phyloP scores from a whole-genome alignment of 2,888 invertebrate genomes.

The Antheraea yamamai region DNA sequence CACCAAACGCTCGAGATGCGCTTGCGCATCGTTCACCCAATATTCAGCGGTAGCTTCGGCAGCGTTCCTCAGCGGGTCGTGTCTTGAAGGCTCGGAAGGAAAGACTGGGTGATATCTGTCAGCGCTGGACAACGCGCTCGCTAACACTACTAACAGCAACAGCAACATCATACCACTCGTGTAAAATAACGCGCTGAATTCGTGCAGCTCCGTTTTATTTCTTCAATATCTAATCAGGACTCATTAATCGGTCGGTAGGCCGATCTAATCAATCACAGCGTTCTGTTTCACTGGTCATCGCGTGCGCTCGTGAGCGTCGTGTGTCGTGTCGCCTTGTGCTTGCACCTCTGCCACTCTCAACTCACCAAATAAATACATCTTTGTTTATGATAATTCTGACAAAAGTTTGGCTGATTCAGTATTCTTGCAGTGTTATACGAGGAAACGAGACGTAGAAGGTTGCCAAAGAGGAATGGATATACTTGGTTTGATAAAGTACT shows the following conservation, averaged over 20 bases:
- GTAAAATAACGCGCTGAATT: not conserved
- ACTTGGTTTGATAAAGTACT: too few relatives aligned
- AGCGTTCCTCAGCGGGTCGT: slow-evolving; percentile 17
- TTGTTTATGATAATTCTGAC: not conserved
- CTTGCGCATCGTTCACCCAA: slow-evolving; percentile 35
- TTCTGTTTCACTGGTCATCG: too few relatives aligned
- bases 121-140: slow-evolving; percentile 19
- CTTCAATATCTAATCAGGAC: slow-evolving; percentile 12
- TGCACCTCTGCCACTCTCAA: not conserved
- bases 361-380: not conserved
- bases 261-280: not conserved
- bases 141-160: slow-evolving; percentile 3
- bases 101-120: slow-evolving; percentile 28
- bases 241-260: not conserved
- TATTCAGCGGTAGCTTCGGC: slow-evolving; percentile 27
- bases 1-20: not conserved
- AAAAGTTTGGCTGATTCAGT: not conserved
- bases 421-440: too few relatives aligned
- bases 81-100: not conserved
- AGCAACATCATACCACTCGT: slow-evolving; percentile 1
- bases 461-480: too few relatives aligned
- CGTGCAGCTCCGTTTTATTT: slow-evolving; percentile 17
- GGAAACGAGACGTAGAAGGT: too few relatives aligned
- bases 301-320: not conserved
- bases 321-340: not conserved